Percentiles rank a stretch among this genome's conserved stretches.
These are phyloP conservation scores for Bombyx mori DNA, from an alignment of 1,140 invertebrate genomes.

Conservation along the genomic window DNA sequence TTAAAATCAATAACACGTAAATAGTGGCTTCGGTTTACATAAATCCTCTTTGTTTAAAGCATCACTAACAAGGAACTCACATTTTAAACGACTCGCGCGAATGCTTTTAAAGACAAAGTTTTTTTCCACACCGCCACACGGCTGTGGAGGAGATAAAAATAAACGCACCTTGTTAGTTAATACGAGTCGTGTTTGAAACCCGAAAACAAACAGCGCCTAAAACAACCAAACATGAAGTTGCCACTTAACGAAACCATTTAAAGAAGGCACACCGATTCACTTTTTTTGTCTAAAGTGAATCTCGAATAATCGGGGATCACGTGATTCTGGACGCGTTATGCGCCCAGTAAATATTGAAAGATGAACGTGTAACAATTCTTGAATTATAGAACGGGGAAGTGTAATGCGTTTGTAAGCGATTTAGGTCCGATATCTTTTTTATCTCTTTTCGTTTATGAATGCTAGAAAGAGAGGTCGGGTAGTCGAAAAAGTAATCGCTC, in stretches of 20 bases:
- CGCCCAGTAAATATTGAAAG: constrained; percentile 54
- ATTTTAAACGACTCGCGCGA: neutral
- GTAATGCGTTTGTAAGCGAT: constrained; percentile 13
- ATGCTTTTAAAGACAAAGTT: constrained; percentile 4
- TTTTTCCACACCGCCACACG: constrained; percentile 12
- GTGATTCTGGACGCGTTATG: constrained; percentile 47
- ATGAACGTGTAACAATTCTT: constrained; percentile 52
- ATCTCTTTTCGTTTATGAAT: too few species aligned
- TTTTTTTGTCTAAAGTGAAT: constrained; percentile 14
- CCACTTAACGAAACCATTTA: constrained; percentile 60
- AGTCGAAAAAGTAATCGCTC: constrained; percentile 5
- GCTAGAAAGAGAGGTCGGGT: neutral
- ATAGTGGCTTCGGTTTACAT: too few species aligned
- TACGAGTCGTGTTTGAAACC: constrained; percentile 45
- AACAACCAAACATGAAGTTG: constrained; percentile 57
- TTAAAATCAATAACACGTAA: too few species aligned
- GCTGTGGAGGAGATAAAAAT: constrained; percentile 38
- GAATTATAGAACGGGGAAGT: constrained; percentile 38
- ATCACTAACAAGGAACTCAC: too few species aligned
- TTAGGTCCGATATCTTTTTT: too few species aligned
- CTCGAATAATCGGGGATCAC: constrained; percentile 20
- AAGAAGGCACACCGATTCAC: constrained; percentile 26
- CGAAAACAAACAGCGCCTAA: constrained; percentile 54
- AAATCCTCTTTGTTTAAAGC: too few species aligned
- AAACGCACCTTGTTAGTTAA: constrained; percentile 57